phyloP scores from a whole-genome alignment of 2,113 vertebrate species.

The Heterochromis multidens region DNA sequence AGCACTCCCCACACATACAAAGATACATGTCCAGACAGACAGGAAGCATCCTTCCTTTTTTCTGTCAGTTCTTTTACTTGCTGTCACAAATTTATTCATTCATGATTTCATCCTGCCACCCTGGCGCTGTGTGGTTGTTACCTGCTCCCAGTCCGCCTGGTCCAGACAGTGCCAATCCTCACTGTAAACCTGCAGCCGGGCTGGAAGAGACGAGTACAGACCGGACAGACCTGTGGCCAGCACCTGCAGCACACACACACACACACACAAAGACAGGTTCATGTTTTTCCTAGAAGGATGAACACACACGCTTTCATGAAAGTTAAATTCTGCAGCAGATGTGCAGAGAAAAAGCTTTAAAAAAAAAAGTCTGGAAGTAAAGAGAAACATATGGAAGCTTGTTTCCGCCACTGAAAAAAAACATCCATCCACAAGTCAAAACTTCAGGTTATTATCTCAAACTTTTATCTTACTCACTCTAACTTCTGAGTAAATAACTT shows the following conservation, averaged over 20 bases:
- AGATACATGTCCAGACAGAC: neutral
- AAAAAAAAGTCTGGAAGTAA: too few species aligned
- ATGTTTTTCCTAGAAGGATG: neutral
- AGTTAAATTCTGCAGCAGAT: constrained; percentile 22
- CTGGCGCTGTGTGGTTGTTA: neutral
- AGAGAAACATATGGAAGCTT: too few species aligned
- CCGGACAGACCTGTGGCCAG: constrained; percentile 94
- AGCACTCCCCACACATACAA: neutral
- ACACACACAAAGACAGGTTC: neutral
- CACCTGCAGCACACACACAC: constrained; percentile 75
- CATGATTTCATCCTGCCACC: neutral
- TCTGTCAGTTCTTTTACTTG: neutral
- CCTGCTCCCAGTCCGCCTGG: constrained; percentile 84
- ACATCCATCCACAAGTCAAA: too few species aligned
- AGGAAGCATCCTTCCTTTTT: neutral
- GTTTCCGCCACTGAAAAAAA: too few species aligned
- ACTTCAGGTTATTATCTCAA: too few species aligned
- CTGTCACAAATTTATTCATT: neutral
- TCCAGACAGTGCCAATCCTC: constrained; percentile 91
- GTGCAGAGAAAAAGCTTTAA: too few species aligned
- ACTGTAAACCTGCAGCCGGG: constrained; percentile 87
- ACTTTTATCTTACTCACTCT: too few species aligned
- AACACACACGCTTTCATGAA: neutral
- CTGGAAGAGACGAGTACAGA: constrained; percentile 91
- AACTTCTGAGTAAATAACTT: too few species aligned